A percentile compares a stretch with the other conserved stretches of the same genome.
These are phyloP conservation scores for Ptychochromis oligacanthus DNA, from an alignment of 2,113 vertebrate genomes.

Conservation along the genomic window DNA sequence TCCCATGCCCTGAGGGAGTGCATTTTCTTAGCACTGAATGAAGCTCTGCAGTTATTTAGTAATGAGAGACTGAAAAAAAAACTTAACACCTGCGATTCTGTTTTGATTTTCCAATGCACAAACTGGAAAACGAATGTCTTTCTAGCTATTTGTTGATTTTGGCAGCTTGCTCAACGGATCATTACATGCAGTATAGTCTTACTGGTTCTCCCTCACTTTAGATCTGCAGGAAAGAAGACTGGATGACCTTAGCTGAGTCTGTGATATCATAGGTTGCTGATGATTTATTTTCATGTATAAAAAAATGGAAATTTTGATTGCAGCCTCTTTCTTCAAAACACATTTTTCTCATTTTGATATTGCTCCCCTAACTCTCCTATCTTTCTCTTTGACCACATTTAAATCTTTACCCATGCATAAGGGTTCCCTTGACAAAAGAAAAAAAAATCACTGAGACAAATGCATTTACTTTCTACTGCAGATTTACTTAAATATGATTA, in stretches of 20 bases:
- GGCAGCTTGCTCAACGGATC: neutral
- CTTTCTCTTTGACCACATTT: neutral
- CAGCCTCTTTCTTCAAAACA: no score
- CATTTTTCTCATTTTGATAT: neutral
- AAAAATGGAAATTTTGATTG: neutral
- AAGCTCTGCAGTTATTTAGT: neutral
- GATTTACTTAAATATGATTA: rapidly evolving
- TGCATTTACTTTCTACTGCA: neutral
- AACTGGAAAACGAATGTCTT: neutral
- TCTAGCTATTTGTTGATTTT: neutral
- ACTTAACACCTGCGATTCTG: slow-evolving; percentile 3
- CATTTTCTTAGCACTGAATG: neutral
- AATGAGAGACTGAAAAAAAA: neutral
- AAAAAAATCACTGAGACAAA: neutral
- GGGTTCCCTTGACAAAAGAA: neutral
- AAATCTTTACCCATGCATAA: neutral
- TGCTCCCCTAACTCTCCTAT: neutral
- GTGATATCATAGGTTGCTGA: neutral
- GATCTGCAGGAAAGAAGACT: neutral
- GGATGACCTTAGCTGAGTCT: neutral
- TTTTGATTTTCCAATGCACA: neutral
- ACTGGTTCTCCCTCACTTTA: neutral
- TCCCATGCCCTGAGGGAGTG: slow-evolving; percentile 8
- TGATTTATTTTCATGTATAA: neutral
- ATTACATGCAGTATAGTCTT: neutral